Evolutionary conservation across 2,797 vertebrate genomes (phyloP).

Genomic region (Chelon auratus): DNA sequence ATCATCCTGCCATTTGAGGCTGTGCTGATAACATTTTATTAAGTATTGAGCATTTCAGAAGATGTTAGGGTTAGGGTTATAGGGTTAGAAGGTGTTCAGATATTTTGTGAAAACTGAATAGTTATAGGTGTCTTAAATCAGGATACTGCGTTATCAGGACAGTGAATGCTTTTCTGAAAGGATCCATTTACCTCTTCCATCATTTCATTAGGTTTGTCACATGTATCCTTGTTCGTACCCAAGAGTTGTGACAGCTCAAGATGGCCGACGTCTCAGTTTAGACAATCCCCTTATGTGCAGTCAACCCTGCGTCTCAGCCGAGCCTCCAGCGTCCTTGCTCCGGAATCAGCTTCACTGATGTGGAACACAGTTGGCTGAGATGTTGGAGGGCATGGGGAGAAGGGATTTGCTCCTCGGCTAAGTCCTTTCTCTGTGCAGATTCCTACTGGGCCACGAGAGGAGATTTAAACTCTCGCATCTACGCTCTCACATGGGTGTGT

Average conservation of each 20-base stretch:
- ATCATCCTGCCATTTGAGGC: slow-evolving; percentile 49
- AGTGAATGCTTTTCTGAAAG: slow-evolving; percentile 34
- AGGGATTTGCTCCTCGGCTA: slow-evolving; percentile 73
- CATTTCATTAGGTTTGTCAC: slow-evolving; percentile 76
- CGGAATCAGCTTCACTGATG: slow-evolving; percentile 73
- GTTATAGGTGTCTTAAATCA: slow-evolving; percentile 7
- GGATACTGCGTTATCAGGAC: slow-evolving; percentile 17
- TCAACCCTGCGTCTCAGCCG: slow-evolving; percentile 65
- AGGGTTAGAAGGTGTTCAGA: neutral
- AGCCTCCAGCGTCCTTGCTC: slow-evolving; percentile 72
- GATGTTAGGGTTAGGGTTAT: too few relatives aligned
- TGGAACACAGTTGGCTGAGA: slow-evolving; percentile 74
- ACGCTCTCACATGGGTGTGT: slow-evolving; percentile 20
- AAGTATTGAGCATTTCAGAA: too few relatives aligned
- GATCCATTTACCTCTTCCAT: slow-evolving; percentile 65
- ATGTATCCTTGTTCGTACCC: slow-evolving; percentile 69
- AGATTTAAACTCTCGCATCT: slow-evolving; percentile 62
- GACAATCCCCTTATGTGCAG: slow-evolving; percentile 76
- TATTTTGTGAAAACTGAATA: neutral
- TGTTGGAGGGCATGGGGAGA: slow-evolving; percentile 69
- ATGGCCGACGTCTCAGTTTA: slow-evolving; percentile 77
- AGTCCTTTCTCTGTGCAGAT: slow-evolving; percentile 65
- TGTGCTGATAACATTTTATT: neutral
- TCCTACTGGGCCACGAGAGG: slow-evolving; percentile 56
- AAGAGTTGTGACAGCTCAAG: slow-evolving; percentile 77